phyloP scores from a whole-genome alignment of 2,888 invertebrate genomes.

The Perithous albicinctus region DNA sequence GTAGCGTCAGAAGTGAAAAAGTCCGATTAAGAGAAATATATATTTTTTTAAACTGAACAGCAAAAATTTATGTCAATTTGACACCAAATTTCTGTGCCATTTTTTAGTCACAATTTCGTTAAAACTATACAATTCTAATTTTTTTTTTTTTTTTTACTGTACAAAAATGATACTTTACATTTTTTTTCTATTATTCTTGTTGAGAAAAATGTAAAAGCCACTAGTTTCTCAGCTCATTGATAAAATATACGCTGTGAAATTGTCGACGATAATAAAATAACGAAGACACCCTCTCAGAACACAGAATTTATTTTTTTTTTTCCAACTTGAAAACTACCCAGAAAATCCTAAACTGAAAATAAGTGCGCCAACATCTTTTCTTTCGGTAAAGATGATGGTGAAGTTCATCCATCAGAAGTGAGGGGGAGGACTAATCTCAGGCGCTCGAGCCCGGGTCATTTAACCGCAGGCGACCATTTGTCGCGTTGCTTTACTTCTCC shows the following conservation, averaged over 20 bases:
- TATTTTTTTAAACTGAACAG: too few species aligned
- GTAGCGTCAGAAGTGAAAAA: too few species aligned
- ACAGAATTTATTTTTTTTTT: background rate
- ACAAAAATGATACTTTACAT: background rate
- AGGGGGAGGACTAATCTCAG: slow-evolving; percentile 68
- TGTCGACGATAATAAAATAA: background rate
- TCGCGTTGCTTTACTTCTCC: slow-evolving; percentile 51
- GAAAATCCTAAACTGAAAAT: slow-evolving; percentile 9
- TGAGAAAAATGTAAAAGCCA: background rate
- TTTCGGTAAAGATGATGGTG: slow-evolving; percentile 22
- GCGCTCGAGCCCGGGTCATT: slow-evolving; percentile 61
- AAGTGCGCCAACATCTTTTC: slow-evolving; percentile 26
- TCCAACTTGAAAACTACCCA: background rate
- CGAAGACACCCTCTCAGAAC: background rate
- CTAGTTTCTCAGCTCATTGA: background rate
- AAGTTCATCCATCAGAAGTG: slow-evolving; percentile 64
- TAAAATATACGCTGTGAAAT: background rate
- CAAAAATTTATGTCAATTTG: too few species aligned
- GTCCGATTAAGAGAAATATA: too few species aligned
- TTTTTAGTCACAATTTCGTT: too few species aligned
- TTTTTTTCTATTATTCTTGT: background rate
- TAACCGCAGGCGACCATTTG: slow-evolving; percentile 65
- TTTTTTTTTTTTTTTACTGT: too few species aligned
- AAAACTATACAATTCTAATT: too few species aligned
- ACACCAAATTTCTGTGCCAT: too few species aligned